Conservation (phyloP, 2,888 invertebrate genomes). For the Orchesella flavescens region DNA sequence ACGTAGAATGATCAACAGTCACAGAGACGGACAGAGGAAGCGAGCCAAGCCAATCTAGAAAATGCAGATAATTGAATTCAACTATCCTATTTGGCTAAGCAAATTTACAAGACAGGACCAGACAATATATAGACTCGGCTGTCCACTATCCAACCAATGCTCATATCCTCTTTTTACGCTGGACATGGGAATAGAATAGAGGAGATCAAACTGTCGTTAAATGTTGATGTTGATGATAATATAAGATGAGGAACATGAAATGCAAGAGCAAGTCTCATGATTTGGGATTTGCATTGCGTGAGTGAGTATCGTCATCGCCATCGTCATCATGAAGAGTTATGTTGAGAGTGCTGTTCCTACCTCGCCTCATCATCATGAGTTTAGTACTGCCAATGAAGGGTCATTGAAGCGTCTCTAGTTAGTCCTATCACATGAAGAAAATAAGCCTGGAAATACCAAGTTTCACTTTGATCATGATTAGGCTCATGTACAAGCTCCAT, state of each 20-base stretch:
- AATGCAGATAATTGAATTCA: conserved; percentile 53
- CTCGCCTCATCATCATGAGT: too few species aligned
- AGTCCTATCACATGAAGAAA: background rate
- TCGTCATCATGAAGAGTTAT: background rate
- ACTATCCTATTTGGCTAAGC: conserved; percentile 38
- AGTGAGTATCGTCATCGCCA: too few species aligned
- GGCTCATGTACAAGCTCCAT: conserved; percentile 37
- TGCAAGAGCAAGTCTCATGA: conserved; percentile 13
- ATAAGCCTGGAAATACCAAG: conserved; percentile 6
- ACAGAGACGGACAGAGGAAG: conserved; percentile 25
- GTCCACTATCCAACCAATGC: conserved; percentile 10
- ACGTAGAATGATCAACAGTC: conserved; percentile 24
- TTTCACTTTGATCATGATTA: conserved; percentile 52
- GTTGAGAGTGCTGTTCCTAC: background rate
- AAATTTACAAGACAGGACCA: conserved; percentile 3
- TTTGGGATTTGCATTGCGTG: conserved; percentile 53
- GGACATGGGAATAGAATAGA: background rate
- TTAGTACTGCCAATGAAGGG: conserved; percentile 26
- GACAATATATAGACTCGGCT: background rate
- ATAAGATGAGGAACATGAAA: conserved; percentile 17
- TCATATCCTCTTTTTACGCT: conserved; percentile 3
- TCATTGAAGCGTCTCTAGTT: conserved; percentile 34
- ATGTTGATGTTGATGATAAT: conserved; percentile 19
- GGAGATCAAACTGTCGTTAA: conserved; percentile 15
- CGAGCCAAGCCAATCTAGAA: conserved; percentile 44